Evolutionary conservation across 2,888 invertebrate genomes (phyloP).

Genomic region (Venustoraphidia nigricollis): DNA sequence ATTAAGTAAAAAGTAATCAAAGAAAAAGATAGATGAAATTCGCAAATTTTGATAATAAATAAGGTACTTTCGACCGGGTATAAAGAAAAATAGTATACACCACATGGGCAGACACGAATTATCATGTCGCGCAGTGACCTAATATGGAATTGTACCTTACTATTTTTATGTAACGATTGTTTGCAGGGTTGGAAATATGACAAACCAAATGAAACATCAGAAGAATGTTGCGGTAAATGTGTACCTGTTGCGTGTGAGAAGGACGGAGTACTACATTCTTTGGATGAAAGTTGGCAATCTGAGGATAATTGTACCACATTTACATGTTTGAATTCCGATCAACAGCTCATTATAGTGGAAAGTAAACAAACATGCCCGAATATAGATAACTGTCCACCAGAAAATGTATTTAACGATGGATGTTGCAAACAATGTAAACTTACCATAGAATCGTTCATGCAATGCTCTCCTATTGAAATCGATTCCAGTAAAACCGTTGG

Average conservation of each 20-base stretch:
- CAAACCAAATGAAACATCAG: slow-evolving; percentile 22
- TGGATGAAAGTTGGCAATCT: slow-evolving; percentile 43
- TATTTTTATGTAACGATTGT: slow-evolving; percentile 8
- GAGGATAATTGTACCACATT: slow-evolving; percentile 44
- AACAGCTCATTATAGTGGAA: slow-evolving; percentile 35
- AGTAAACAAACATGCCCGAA: slow-evolving; percentile 43
- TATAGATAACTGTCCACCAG: slow-evolving; percentile 38
- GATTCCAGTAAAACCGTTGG: slow-evolving; percentile 37
- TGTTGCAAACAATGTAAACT: slow-evolving; percentile 53
- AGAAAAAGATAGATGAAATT: too few species aligned
- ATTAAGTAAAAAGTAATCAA: too few species aligned
- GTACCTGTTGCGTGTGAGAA: slow-evolving; percentile 42
- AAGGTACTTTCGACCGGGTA: too few species aligned
- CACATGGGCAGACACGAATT: too few species aligned
- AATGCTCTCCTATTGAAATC: slow-evolving; percentile 23
- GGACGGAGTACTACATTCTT: slow-evolving; percentile 28
- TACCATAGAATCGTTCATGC: slow-evolving; percentile 32
- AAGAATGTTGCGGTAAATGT: slow-evolving; percentile 49
- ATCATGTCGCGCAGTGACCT: too few species aligned
- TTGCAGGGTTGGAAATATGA: slow-evolving; percentile 44
- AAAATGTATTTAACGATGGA: slow-evolving; percentile 39
- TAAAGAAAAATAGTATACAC: too few species aligned
- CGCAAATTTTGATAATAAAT: too few species aligned
- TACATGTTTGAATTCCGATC: slow-evolving; percentile 30
- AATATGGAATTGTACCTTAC: too few species aligned